phyloP scores from a whole-genome alignment of 2,888 invertebrate species.

The Hirtodrosophila alboralis region DNA sequence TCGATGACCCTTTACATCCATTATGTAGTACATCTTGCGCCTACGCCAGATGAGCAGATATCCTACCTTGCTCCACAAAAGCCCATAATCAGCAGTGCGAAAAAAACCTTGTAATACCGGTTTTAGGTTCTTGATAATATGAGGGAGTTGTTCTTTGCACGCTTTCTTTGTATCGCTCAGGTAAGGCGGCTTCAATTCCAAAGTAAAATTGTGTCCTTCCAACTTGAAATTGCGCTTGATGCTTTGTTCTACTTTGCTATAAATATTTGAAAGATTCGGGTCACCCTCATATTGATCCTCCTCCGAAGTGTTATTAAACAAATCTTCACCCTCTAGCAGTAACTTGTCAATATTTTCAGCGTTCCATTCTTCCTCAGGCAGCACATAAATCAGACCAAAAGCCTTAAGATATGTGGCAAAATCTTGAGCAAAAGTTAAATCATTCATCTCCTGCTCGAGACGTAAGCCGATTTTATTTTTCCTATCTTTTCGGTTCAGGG shows the following conservation, averaged over 20 bases:
- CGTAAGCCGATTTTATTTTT: background rate
- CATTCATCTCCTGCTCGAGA: conserved; percentile 17
- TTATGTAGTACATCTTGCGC: conserved; percentile 70
- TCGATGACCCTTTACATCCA: conserved; percentile 75
- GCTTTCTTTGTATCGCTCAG: conserved; percentile 11
- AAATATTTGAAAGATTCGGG: conserved; percentile 25
- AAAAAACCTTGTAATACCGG: conserved; percentile 68
- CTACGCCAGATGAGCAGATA: conserved; percentile 81
- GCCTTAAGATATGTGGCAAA: conserved; percentile 76
- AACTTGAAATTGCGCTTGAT: conserved; percentile 72
- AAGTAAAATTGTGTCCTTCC: conserved; percentile 71
- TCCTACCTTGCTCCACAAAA: conserved; percentile 60
- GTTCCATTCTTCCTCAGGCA: conserved; percentile 80
- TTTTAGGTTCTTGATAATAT: conserved; percentile 47
- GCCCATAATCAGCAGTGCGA: conserved; percentile 64
- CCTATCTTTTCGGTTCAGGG: background rate
- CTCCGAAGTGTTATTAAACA: conserved; percentile 42
- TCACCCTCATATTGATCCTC: conserved; percentile 9
- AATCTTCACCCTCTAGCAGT: conserved; percentile 68
- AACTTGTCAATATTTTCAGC: conserved; percentile 70
- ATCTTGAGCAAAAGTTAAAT: conserved; percentile 46
- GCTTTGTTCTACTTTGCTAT: conserved; percentile 49
- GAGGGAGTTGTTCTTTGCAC: conserved; percentile 8
- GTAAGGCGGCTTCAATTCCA: conserved; percentile 60
- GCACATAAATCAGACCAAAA: conserved; percentile 78